phyloP scores from a whole-genome alignment of 2,113 vertebrate genomes.

The Naja naja region DNA sequence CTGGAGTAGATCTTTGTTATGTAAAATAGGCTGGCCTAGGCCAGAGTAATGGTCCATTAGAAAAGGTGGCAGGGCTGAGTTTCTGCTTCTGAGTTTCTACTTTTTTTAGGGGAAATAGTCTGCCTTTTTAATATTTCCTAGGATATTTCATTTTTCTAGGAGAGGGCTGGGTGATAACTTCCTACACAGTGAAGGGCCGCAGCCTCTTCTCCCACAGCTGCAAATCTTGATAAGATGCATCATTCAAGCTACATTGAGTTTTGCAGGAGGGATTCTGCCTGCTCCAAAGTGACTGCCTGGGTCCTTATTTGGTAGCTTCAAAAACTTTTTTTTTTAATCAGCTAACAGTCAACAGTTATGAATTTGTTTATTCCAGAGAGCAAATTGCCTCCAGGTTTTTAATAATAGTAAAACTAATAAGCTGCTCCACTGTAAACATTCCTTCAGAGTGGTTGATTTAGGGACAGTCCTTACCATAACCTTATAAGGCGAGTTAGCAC shows the following conservation, averaged over 20 bases:
- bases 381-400: not conserved
- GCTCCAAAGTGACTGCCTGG: not conserved
- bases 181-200: too few species aligned
- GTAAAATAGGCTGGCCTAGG: too few species aligned
- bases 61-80: too few species aligned
- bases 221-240: too few species aligned
- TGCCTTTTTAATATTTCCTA: too few species aligned
- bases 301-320: not conserved
- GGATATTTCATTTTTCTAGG: too few species aligned
- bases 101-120: too few species aligned
- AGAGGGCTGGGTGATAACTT: too few species aligned
- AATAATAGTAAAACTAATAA: not conserved
- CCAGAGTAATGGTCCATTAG: too few species aligned
- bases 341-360: not conserved
- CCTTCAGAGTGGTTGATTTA: not conserved
- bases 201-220: not conserved
- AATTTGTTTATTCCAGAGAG: not conserved
- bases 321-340: not conserved
- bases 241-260: not conserved
- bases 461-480: not conserved
- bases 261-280: not conserved
- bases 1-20: too few species aligned
- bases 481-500: too few species aligned
- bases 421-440: not conserved
- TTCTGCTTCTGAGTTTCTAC: too few species aligned